phyloP scores from a whole-genome alignment of 2,888 invertebrate genomes.

The Capitulum mitella region DNA sequence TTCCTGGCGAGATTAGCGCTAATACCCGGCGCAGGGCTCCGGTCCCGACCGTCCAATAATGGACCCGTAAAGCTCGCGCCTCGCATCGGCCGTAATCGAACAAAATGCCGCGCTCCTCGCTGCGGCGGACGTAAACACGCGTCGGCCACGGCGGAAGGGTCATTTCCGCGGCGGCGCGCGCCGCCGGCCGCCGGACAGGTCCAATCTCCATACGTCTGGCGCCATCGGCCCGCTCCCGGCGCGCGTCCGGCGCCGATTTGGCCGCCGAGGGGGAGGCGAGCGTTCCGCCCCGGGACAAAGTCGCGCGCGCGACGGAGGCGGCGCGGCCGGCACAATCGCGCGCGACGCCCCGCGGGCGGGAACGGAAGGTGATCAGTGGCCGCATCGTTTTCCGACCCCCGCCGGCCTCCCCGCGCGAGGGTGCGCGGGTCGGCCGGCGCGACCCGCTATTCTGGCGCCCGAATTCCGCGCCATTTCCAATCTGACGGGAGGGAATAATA shows the following conservation, averaged over 20 bases:
- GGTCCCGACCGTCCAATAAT: not conserved
- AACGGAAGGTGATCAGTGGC: not conserved
- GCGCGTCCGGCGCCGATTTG: too few species aligned
- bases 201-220: constrained; percentile 16
- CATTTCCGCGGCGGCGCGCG: not conserved
- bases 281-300: too few species aligned
- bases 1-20: constrained; percentile 3
- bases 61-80: not conserved
- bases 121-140: constrained; percentile 4
- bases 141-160: not conserved
- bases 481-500: constrained; percentile 6
- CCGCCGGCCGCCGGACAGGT: constrained; percentile 6
- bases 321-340: too few species aligned
- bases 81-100: not conserved
- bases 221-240: not conserved
- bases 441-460: constrained; percentile 4
- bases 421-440: too few species aligned
- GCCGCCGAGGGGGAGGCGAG: too few species aligned
- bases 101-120: not conserved
- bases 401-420: not conserved
- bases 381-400: not conserved
- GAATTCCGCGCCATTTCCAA: not conserved
- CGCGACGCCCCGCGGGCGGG: too few species aligned
- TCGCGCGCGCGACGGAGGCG: too few species aligned
- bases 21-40: not conserved